Percentiles rank a stretch among this genome's conserved stretches.
These are phyloP conservation scores for Carassius gibelio DNA, from an alignment of 2,113 vertebrate species.

Conservation along the genomic window DNA sequence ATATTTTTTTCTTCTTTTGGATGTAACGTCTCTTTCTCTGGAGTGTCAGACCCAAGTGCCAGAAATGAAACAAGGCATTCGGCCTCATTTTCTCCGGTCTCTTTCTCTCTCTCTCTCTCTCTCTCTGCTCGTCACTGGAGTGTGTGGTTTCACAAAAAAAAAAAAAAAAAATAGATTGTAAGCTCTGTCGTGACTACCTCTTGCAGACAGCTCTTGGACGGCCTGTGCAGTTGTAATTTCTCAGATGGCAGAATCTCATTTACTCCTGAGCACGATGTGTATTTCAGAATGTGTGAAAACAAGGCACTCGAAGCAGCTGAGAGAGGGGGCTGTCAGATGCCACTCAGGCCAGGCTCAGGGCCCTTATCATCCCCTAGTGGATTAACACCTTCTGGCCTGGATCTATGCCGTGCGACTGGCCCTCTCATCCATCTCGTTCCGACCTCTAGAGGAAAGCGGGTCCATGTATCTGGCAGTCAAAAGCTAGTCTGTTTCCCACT, in stretches of 20 bases:
- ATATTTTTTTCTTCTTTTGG: neutral
- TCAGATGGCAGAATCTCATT: slow-evolving; percentile 55
- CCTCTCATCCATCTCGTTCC: neutral
- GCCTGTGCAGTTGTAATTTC: slow-evolving; percentile 51
- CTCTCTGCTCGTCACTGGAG: neutral
- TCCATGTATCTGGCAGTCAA: neutral
- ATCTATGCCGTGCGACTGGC: neutral
- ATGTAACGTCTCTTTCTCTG: slow-evolving; percentile 29
- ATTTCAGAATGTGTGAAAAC: slow-evolving; percentile 52
- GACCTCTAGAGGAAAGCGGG: neutral
- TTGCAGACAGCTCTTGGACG: slow-evolving; percentile 27
- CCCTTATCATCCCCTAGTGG: slow-evolving; percentile 38
- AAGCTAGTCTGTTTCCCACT: neutral
- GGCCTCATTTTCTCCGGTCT: slow-evolving; percentile 20
- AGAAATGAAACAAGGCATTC: slow-evolving; percentile 27
- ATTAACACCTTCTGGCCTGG: slow-evolving; percentile 42
- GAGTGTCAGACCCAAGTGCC: slow-evolving; percentile 5
- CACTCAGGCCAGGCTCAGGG: slow-evolving; percentile 31
- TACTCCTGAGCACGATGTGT: slow-evolving; percentile 46
- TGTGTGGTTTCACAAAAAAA: neutral
- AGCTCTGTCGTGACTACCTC: slow-evolving; percentile 44
- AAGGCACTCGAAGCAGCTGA: slow-evolving; percentile 43
- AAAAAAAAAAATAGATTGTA: slow-evolving; percentile 50
- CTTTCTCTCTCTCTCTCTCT: slow-evolving; percentile 3
- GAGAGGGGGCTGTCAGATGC: slow-evolving; percentile 17